Percentiles rank a stretch among this genome's conserved stretches.
phyloP scores from a whole-genome alignment of 2,888 invertebrate genomes.

The Platycheirus albimanus region DNA sequence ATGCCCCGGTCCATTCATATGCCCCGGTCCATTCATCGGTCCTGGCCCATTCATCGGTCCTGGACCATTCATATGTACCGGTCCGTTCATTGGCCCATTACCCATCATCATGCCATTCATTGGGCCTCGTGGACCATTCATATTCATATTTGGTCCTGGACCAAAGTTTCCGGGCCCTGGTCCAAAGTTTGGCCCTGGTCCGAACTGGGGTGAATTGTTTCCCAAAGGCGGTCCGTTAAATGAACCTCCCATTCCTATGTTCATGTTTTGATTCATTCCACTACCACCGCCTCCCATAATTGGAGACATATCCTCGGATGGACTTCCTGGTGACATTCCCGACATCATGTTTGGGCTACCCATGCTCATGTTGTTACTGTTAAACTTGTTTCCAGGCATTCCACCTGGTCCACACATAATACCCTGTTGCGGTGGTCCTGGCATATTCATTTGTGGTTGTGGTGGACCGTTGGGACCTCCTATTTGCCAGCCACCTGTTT shows the following conservation, averaged over 20 bases:
- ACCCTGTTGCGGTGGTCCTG: constrained; percentile 48
- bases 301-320: constrained; percentile 54
- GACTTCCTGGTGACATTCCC: constrained; percentile 51
- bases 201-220: constrained; percentile 57
- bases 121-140: constrained; percentile 50
- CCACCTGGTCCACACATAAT: constrained; percentile 71
- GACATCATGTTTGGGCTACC: constrained; percentile 59
- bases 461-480: constrained; percentile 49
- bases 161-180: constrained; percentile 61
- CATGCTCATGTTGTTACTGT: constrained; percentile 56
- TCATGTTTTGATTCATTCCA: constrained; percentile 54
- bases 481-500: constrained; percentile 59
- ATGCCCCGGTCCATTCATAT: constrained; percentile 15
- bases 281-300: constrained; percentile 56
- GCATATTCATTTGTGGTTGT: constrained; percentile 43
- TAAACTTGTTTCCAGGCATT: constrained; percentile 63
- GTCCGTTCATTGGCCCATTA: constrained; percentile 34
- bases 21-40: constrained; percentile 56
- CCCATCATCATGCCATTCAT: constrained; percentile 50
- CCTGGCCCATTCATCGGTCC: constrained; percentile 44
- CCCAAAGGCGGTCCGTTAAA: constrained; percentile 65
- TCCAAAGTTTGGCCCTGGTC: constrained; percentile 55
- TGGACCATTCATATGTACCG: constrained; percentile 55
- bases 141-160: constrained; percentile 61
- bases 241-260: constrained; percentile 65